These are phyloP conservation scores for Ceraclea dissimilis DNA, from an alignment of 2,888 invertebrate species.

Conservation along the genomic window DNA sequence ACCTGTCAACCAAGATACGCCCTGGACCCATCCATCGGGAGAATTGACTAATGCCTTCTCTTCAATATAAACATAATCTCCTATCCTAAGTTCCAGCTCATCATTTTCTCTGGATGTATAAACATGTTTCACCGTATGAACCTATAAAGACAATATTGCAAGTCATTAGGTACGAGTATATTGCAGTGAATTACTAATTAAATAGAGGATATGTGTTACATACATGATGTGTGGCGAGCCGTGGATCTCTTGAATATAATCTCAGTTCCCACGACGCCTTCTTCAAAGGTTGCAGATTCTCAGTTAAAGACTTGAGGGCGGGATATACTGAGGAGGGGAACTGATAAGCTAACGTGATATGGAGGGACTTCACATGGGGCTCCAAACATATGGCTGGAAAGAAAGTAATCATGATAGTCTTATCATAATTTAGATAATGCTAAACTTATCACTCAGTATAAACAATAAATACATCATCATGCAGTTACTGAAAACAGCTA, in stretches of 20 bases:
- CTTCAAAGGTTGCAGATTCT: slow-evolving; percentile 59
- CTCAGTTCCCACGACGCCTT: slow-evolving; percentile 76
- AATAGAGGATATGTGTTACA: not conserved
- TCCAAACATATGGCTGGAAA: slow-evolving; percentile 63
- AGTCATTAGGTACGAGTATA: not conserved
- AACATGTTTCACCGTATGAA: slow-evolving; percentile 71
- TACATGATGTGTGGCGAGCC: slow-evolving; percentile 62
- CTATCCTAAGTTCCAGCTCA: slow-evolving; percentile 76
- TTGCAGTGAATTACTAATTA: too few relatives aligned
- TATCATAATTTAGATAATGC: not conserved
- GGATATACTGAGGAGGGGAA: slow-evolving; percentile 68
- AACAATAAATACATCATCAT: too few relatives aligned
- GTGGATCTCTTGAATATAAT: slow-evolving; percentile 77
- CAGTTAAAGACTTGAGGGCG: slow-evolving; percentile 63
- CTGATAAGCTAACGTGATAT: slow-evolving; percentile 84
- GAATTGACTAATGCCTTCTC: slow-evolving; percentile 65
- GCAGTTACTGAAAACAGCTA: too few relatives aligned
- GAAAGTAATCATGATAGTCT: not conserved
- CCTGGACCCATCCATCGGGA: slow-evolving; percentile 83
- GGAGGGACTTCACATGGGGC: slow-evolving; percentile 77
- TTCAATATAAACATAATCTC: slow-evolving; percentile 79
- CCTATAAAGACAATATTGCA: slow-evolving; percentile 40
- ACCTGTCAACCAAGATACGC: slow-evolving; percentile 76
- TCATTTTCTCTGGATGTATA: slow-evolving; percentile 71
- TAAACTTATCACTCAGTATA: too few relatives aligned